Conservation (phyloP, 2,888 invertebrate genomes). For the Torymus texanus region DNA sequence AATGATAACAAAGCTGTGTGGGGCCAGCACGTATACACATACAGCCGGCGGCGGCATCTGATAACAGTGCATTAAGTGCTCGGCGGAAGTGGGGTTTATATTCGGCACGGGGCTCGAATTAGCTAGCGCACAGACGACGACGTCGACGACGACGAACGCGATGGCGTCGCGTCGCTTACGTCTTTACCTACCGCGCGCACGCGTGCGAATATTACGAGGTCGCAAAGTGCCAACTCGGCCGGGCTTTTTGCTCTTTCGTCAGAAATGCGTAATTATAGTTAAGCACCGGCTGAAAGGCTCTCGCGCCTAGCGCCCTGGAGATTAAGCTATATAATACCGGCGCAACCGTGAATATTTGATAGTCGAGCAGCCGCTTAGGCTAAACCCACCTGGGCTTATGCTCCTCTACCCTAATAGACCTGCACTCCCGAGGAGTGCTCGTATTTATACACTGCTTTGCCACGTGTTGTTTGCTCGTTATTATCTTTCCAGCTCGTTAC, state of each 20-base stretch:
- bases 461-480: too few relatives aligned
- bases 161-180: not conserved
- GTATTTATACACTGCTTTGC: too few relatives aligned
- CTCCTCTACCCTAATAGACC: not conserved
- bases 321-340: constrained; percentile 33
- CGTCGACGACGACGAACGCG: not conserved
- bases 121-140: constrained; percentile 56
- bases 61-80: constrained; percentile 63
- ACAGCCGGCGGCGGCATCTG: constrained; percentile 30
- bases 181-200: constrained; percentile 39
- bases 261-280: not conserved
- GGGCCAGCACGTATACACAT: too few relatives aligned
- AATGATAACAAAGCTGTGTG: too few relatives aligned
- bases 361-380: constrained; percentile 1
- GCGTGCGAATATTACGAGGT: constrained; percentile 33
- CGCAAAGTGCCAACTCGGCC: constrained; percentile 27
- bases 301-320: not conserved
- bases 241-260: constrained; percentile 30
- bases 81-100: constrained; percentile 61
- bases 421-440: too few relatives aligned
- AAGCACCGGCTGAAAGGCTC: constrained; percentile 18
- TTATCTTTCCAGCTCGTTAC: too few relatives aligned
- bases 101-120: constrained; percentile 67
- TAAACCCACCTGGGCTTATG: not conserved
- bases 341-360: constrained; percentile 30